These are phyloP conservation scores for Callaeas wilsoni DNA, from an alignment of 2,113 vertebrate species.

Conservation along the genomic window DNA sequence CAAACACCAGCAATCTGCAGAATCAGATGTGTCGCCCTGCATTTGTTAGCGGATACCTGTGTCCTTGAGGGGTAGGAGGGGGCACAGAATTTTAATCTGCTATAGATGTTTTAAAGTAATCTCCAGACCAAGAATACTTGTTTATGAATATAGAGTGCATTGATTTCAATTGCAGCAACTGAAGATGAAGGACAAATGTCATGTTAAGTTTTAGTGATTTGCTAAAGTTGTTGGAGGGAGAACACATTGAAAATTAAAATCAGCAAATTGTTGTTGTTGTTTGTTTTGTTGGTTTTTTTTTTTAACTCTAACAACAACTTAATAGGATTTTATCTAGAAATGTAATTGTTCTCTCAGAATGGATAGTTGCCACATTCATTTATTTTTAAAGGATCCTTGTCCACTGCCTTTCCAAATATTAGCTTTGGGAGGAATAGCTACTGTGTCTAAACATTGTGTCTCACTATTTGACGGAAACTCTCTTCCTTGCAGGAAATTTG, in stretches of 20 bases:
- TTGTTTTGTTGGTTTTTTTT: not conserved
- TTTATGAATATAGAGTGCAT: not conserved
- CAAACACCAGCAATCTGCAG: not conserved
- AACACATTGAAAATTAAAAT: not conserved
- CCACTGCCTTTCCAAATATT: constrained; percentile 37
- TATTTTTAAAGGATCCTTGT: not conserved
- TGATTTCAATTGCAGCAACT: not conserved
- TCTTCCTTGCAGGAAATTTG: constrained; percentile 22
- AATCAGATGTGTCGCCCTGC: not conserved
- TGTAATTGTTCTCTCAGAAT: not conserved
- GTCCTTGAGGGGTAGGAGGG: not conserved
- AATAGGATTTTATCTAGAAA: not conserved
- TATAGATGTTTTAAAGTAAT: not conserved
- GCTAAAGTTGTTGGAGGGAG: not conserved
- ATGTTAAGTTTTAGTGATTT: not conserved
- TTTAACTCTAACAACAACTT: not conserved
- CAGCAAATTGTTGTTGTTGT: not conserved
- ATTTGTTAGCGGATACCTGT: not conserved
- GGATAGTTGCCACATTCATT: not conserved
- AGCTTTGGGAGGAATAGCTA: constrained; percentile 26
- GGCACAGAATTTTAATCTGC: not conserved
- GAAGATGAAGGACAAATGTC: not conserved
- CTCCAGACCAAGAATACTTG: not conserved
- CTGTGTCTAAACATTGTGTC: not conserved
- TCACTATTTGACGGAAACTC: not conserved